Base-by-base conservation (phyloP, 23 tunicate genomes). In the Phallusia fumigata region DNA sequence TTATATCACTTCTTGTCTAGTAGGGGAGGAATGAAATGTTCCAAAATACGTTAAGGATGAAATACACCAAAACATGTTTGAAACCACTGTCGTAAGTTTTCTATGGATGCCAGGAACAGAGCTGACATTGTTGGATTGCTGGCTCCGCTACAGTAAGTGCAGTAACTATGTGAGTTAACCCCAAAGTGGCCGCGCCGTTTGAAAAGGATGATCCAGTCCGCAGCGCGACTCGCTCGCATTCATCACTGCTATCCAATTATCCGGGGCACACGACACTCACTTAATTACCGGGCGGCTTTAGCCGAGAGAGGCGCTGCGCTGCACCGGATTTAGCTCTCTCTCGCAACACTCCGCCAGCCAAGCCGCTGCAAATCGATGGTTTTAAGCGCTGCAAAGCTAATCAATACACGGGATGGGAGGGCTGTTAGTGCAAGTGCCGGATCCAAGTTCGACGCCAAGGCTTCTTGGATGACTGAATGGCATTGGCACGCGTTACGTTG, bases 221-320 rank as follows among this genome's bases (percentile, higher is more conserved):
- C 28, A 8, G 69, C 16, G 11, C 28, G 69, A 58, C 26, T 21
- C 11, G 16, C 69, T 11, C 69, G 69, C 69, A 58, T 58, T 58
- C 69, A 58, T 58, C 69, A 58, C 1, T 58, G 28, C 69, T 58
- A 58, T 58, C 69, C 69, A 58, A 58, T 58, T 58, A 58, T 58
- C 15, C 69, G 28, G 16, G 69, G 15, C 69, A 58, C 69, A 24
- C 69, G 69, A 58, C 69, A 58, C 15, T 58, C 16, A 58, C 69
- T 24, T 58, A 58, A 58, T 58, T 58, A 58, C 69, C 28, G 69
- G 5, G 28, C 28, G 69, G 28, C 15, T 13, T 58, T 11, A 21
- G 69, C 11, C 28, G 28, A 24, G 28, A 24, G 28, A 24, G 28
- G 69, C 69, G 1, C 69, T 58, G 69, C 69, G 69, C 28, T 58